phyloP scores from a whole-genome alignment of 35 echinoderm and acorn worm species.

The Ptychodera flava region DNA sequence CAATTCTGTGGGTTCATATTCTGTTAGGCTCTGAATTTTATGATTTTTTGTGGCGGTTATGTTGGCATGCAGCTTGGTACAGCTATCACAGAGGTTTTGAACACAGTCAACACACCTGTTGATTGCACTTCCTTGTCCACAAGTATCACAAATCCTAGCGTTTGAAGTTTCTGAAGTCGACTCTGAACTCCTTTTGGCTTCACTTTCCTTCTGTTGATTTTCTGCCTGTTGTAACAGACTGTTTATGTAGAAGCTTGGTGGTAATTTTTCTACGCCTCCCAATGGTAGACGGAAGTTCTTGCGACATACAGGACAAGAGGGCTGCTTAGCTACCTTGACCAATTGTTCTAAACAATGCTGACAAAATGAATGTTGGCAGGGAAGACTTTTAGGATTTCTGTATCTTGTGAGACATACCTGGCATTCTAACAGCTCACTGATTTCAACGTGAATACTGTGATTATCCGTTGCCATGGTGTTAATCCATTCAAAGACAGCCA shows the following conservation, averaged over 20 bases:
- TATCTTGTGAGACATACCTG: background rate
- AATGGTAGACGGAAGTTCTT: background rate
- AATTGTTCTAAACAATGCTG: background rate
- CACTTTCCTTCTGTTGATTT: background rate
- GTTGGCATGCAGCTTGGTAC: background rate
- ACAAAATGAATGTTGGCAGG: background rate
- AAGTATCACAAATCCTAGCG: no score
- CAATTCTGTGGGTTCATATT: no score
- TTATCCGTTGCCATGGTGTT: no score
- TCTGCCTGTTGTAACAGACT: background rate
- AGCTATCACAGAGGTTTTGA: background rate
- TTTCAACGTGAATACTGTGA: no score
- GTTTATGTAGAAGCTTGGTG: background rate
- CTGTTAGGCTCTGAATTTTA: background rate
- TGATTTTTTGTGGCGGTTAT: background rate
- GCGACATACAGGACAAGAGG: background rate
- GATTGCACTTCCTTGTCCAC: no score
- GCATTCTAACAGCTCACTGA: background rate
- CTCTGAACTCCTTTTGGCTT: background rate
- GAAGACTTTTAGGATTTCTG: background rate
- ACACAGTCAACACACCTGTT: background rate
- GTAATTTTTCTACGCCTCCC: background rate
- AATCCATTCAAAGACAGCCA: no score
- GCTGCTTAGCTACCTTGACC: background rate
- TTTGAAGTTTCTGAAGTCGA: background rate